These are phyloP conservation scores for Parthenolecanium corni DNA, from an alignment of 2,888 invertebrate genomes.

Conservation along the genomic window DNA sequence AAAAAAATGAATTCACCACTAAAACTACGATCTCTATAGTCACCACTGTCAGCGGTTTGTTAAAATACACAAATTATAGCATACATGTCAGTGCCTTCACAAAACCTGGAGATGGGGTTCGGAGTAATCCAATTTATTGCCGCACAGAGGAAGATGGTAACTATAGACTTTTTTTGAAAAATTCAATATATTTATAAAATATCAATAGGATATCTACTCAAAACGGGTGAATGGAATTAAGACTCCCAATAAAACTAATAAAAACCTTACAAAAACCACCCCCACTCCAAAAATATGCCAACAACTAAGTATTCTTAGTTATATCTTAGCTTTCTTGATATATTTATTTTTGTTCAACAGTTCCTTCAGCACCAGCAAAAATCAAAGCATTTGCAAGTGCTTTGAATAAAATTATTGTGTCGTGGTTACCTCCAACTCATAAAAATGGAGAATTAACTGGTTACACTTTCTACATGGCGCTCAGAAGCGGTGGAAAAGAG, in stretches of 20 bases:
- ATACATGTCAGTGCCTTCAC: conserved; percentile 82
- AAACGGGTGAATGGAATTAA: no score
- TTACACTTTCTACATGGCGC: conserved; percentile 72
- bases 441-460: conserved; percentile 74
- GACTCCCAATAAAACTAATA: no score
- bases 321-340: no score
- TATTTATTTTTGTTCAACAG: conserved; percentile 40
- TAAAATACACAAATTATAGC: conserved; percentile 83
- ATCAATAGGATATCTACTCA: no score
- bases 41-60: conserved; percentile 60
- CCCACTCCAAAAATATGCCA: not conserved
- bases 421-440: conserved; percentile 76
- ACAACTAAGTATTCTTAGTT: not conserved
- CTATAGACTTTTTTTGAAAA: conserved; percentile 28
- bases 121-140: conserved; percentile 71
- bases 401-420: conserved; percentile 69
- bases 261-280: no score
- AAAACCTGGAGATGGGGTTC: conserved; percentile 75
- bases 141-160: conserved; percentile 82
- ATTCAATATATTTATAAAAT: no score
- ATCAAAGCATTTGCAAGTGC: conserved; percentile 83
- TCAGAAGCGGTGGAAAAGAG: conserved; percentile 64
- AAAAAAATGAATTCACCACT: conserved; percentile 48
- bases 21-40: conserved; percentile 59
- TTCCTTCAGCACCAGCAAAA: conserved; percentile 77